Base-by-base conservation (phyloP, 1,140 invertebrate genomes). In the Drosophila pandora region DNA sequence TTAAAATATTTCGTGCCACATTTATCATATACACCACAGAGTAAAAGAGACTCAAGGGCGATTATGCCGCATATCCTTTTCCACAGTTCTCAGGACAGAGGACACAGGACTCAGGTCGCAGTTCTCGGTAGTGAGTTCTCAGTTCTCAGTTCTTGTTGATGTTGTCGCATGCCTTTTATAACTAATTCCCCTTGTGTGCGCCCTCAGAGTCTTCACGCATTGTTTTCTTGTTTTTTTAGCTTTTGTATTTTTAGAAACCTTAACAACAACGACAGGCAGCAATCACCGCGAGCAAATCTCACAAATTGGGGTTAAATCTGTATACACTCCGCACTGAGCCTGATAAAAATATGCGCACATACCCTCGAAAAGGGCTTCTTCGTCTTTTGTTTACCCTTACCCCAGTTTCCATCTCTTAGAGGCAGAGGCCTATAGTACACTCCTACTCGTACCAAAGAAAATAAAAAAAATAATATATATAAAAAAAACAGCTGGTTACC, bases 1-100 rank as follows among this genome's bases (percentile, higher is more conserved):
- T 90, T 90, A 83, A 90, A 90, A 90, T 90, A 87, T 90, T 90
- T 90, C 79, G 82, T 88, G 87, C 73, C 87, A 90, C 87, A 87
- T 90, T 84, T 84, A 88, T 87, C 83, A 17, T 43, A 43, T 43
- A 88, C 77, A 87, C 73, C 34, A 67, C 62, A 50, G 30, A 56
- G 34, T 34, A 45, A 48, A 41, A 37, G 43, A 37, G 57, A 61
- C 25, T 45, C 23, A 58, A 41, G 50, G 68, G 77, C 73, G 76
- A 85, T 87, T 75, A 75, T 77, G 74, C 82, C 63, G 81, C 78
- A 87, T 87, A 87, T 87, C 82, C 41, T 76, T 81, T 60, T 45
- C 59, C 58, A 48, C 43, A 48, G 28, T 30, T 17, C 30, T 6
- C 37, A 39, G 37, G 37, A 39, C 10, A 17, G 17, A 17, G 17